phyloP scores from a whole-genome alignment of 2,113 vertebrate species.

The Ceuthmochares aereus region DNA sequence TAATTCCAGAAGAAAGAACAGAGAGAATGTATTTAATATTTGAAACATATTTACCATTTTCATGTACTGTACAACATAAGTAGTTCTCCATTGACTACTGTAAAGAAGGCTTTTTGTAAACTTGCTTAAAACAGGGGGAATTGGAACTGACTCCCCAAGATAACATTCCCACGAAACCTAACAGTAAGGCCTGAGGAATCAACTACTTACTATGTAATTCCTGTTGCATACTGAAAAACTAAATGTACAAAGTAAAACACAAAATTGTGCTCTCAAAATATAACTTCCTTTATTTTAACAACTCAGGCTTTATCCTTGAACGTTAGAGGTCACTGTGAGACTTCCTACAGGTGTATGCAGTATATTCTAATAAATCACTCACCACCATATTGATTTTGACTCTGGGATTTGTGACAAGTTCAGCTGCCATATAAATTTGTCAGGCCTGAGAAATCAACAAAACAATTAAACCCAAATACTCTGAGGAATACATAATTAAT shows the following conservation, averaged over 20 bases:
- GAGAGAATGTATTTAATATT: neutral
- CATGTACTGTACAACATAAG: neutral
- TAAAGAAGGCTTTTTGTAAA: neutral
- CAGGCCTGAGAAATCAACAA: neutral
- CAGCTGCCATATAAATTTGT: neutral
- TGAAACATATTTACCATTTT: neutral
- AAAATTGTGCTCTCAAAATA: neutral
- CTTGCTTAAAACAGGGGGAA: neutral
- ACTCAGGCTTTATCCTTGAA: neutral
- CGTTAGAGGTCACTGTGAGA: slow-evolving; percentile 51
- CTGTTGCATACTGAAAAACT: neutral
- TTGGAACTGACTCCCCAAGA: neutral
- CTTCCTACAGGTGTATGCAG: neutral
- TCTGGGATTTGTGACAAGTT: neutral
- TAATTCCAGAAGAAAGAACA: neutral
- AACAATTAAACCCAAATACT: neutral
- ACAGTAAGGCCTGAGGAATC: neutral
- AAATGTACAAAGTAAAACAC: neutral
- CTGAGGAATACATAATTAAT: neutral
- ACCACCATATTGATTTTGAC: slow-evolving; percentile 19
- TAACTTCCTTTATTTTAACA: neutral
- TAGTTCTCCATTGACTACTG: neutral
- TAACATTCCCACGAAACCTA: neutral
- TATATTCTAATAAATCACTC: neutral
- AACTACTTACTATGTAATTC: neutral